phyloP scores from a whole-genome alignment of 2,888 invertebrate species.

The Andrena bucephala region DNA sequence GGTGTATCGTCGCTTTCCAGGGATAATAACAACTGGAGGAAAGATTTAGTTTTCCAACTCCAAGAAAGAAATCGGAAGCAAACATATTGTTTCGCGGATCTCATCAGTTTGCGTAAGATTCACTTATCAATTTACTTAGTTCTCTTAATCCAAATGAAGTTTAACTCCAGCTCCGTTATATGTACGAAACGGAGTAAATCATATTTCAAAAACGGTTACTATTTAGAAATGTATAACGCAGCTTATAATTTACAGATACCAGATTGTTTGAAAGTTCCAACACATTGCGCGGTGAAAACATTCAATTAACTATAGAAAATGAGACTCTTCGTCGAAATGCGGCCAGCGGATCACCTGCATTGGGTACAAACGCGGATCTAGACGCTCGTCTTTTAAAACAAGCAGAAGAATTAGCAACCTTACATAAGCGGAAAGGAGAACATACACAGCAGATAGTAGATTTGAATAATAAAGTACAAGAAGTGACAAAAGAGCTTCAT shows the following conservation, averaged over 20 bases:
- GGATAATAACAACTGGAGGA: constrained; percentile 88
- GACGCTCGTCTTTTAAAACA: constrained; percentile 95
- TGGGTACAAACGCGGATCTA: constrained; percentile 89
- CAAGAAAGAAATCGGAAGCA: constrained; percentile 91
- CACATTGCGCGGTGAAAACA: constrained; percentile 92
- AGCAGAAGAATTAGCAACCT: constrained; percentile 96
- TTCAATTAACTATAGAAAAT: constrained; percentile 93
- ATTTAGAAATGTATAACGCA: not conserved
- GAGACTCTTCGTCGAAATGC: constrained; percentile 91
- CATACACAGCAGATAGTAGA: constrained; percentile 97
- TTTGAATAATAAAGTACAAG: constrained; percentile 93
- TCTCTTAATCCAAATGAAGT: not conserved
- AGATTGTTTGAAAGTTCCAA: constrained; percentile 94
- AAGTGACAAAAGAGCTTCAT: constrained; percentile 91
- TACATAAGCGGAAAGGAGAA: constrained; percentile 95
- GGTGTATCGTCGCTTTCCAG: constrained; percentile 72
- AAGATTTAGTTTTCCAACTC: constrained; percentile 89
- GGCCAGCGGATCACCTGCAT: constrained; percentile 83
- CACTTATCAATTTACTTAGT: not conserved
- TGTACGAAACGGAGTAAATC: not conserved
- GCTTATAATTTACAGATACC: constrained; percentile 89
- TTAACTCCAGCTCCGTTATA: not conserved
- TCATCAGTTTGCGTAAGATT: constrained; percentile 92
- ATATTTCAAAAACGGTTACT: not conserved
- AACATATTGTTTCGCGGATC: constrained; percentile 91